These are phyloP conservation scores for Tinea trinotella DNA, from an alignment of 2,888 invertebrate genomes.

Conservation along the genomic window DNA sequence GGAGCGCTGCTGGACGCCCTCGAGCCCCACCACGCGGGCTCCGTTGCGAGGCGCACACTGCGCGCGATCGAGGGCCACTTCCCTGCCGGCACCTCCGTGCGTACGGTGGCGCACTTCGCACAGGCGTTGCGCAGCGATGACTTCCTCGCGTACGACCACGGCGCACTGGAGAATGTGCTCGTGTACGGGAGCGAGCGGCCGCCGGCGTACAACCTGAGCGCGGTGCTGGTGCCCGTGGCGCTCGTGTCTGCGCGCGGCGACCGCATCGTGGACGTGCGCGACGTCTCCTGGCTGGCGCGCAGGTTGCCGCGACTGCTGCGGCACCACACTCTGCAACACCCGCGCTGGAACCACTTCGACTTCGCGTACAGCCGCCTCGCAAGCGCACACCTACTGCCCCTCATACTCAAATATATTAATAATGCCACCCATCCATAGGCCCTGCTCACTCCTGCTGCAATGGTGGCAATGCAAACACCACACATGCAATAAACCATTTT, in stretches of 20 bases:
- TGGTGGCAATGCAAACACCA: no score
- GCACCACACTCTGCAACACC: slow-evolving; percentile 51
- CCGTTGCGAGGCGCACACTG: neutral
- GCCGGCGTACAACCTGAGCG: slow-evolving; percentile 22
- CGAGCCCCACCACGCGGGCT: neutral
- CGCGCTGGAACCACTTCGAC: slow-evolving; percentile 26
- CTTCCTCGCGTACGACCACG: neutral
- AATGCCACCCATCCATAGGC: no score
- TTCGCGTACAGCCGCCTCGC: neutral
- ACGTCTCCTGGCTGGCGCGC: slow-evolving; percentile 22
- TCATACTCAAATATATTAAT: neutral
- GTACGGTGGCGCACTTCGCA: neutral
- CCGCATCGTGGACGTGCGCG: slow-evolving; percentile 22
- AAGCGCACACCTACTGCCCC: slow-evolving; percentile 14
- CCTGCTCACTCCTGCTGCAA: no score
- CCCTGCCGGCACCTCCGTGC: neutral
- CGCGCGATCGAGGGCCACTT: neutral
- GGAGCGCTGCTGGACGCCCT: neutral
- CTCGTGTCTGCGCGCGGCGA: slow-evolving; percentile 22
- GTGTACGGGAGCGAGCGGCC: slow-evolving; percentile 22
- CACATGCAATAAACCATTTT: no score
- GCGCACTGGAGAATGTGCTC: neutral
- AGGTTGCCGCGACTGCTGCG: slow-evolving; percentile 7
- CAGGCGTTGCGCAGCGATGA: slow-evolving; percentile 1
- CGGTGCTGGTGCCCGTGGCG: slow-evolving; percentile 23